A percentile compares a stretch with the other conserved stretches of the same genome.
phyloP scores from a whole-genome alignment of 2,888 invertebrate species.

The Apodemia duryi region DNA sequence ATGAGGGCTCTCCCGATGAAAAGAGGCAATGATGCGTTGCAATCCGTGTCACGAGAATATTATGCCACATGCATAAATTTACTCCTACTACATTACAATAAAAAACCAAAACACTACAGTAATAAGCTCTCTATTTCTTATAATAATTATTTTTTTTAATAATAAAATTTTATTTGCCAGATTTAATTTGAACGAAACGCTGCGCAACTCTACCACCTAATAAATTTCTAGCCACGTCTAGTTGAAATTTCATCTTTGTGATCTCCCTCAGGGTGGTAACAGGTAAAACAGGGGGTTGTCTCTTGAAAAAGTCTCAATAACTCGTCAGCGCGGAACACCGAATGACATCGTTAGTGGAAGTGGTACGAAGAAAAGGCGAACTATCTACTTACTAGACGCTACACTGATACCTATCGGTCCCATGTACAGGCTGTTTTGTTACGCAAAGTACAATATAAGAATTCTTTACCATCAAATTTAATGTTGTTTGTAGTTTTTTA shows the following conservation, averaged over 20 bases:
- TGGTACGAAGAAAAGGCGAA: constrained; percentile 74
- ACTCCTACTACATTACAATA: too few relatives aligned
- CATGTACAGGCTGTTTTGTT: constrained; percentile 45
- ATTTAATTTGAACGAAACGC: too few relatives aligned
- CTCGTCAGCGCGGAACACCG: constrained; percentile 68
- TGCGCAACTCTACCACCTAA: too few relatives aligned
- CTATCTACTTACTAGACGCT: constrained; percentile 56
- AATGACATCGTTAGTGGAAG: constrained; percentile 77
- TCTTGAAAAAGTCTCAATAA: constrained; percentile 79
- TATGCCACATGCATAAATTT: too few relatives aligned
- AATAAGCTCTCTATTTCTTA: too few relatives aligned
- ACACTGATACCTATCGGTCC: constrained; percentile 51
- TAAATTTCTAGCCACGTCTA: constrained; percentile 37
- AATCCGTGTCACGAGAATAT: too few relatives aligned
- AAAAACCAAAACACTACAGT: too few relatives aligned
- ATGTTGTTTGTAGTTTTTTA: too few relatives aligned
- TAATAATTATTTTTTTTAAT: too few relatives aligned
- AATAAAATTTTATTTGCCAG: too few relatives aligned
- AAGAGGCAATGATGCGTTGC: too few relatives aligned
- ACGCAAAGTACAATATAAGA: background rate
- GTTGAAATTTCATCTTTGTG: constrained; percentile 22
- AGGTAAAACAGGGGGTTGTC: constrained; percentile 45
- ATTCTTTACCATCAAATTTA: constrained; percentile 20
- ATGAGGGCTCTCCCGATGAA: too few relatives aligned
- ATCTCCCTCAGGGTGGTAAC: constrained; percentile 34